These are phyloP conservation scores for Oryzias woworae DNA, from an alignment of 2,113 vertebrate genomes.

Conservation along the genomic window DNA sequence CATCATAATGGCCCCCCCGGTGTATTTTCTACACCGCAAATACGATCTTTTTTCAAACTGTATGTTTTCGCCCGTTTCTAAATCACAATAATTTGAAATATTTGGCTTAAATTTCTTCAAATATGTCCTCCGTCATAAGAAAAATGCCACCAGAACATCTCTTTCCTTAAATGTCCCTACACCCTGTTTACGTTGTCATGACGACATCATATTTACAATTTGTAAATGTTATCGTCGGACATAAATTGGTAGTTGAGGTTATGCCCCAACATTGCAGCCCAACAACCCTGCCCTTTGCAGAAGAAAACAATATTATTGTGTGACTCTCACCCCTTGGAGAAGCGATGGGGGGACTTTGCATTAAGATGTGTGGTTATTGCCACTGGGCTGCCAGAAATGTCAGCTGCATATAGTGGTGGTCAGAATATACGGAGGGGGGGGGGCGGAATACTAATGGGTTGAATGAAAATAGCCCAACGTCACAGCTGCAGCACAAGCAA, in stretches of 20 bases:
- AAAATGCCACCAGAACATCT: too few species aligned
- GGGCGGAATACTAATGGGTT: slow-evolving; percentile 54
- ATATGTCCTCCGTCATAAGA: too few species aligned
- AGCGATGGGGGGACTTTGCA: slow-evolving; percentile 16
- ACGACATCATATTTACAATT: slow-evolving; percentile 28
- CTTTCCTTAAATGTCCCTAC: slow-evolving; percentile 51
- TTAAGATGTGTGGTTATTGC: slow-evolving; percentile 43
- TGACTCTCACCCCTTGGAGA: slow-evolving; percentile 25
- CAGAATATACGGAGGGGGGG: slow-evolving; percentile 17
- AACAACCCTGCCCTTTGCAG: slow-evolving; percentile 6
- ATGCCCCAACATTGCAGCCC: too few species aligned
- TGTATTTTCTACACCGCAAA: too few species aligned
- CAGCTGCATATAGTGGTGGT: slow-evolving; percentile 50
- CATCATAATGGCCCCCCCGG: too few species aligned
- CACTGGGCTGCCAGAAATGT: slow-evolving; percentile 57
- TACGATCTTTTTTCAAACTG: too few species aligned
- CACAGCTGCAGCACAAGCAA: neutral
- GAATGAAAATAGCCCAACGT: slow-evolving; percentile 17
- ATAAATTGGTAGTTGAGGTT: too few species aligned
- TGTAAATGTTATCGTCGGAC: slow-evolving; percentile 16
- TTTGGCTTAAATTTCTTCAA: too few species aligned
- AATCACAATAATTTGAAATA: too few species aligned
- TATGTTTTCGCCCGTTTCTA: too few species aligned
- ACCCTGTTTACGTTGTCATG: slow-evolving; percentile 41
- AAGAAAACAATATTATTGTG: slow-evolving; percentile 25